Conservation (phyloP, 1,140 invertebrate species). For the Anagrus nilaparvatae region DNA sequence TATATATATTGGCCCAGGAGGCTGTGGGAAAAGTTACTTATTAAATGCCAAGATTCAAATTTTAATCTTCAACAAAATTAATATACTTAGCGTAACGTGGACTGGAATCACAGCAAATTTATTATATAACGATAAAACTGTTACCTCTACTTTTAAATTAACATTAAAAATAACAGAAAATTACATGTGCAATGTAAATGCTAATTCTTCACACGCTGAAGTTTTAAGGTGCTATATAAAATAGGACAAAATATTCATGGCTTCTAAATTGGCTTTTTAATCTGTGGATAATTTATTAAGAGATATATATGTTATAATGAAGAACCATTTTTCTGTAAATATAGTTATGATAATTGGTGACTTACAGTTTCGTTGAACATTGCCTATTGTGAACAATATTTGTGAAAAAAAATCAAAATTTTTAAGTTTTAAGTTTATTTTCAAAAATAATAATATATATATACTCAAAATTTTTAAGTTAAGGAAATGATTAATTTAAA, state of each 20-base stretch:
- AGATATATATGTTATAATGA: neutral
- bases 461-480: no score
- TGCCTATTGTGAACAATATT: neutral
- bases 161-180: neutral
- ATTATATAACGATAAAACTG: neutral
- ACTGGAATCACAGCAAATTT: constrained; percentile 7
- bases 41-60: neutral
- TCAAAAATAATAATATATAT: no score
- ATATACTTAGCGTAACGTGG: neutral
- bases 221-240: neutral
- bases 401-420: neutral
- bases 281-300: neutral
- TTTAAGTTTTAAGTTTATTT: no score
- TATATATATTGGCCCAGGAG: neutral
- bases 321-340: neutral
- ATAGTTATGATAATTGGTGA: neutral
- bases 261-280: constrained; percentile 1
- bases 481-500: no score
- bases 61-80: neutral
- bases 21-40: constrained; percentile 3
- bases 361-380: neutral
- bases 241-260: neutral
- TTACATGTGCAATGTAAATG: neutral
- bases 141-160: constrained; percentile 1
- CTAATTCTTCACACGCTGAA: neutral